Evolutionary conservation across 2,113 vertebrate species (phyloP).

Genomic region (Phaethon lepturus): DNA sequence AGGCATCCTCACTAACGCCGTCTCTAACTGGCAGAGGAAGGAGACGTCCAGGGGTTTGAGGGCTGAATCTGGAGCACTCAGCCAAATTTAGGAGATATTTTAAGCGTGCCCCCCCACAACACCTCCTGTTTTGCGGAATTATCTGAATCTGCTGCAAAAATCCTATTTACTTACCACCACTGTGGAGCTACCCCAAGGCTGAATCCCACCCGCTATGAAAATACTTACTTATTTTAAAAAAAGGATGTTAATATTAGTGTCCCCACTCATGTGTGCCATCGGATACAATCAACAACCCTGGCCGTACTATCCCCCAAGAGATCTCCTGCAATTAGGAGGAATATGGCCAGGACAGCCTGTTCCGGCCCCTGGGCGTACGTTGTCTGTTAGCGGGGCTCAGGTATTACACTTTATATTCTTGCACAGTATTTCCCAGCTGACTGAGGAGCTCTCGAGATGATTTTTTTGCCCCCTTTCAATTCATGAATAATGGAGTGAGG

Average conservation of each 20-base stretch:
- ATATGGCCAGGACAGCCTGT: background rate
- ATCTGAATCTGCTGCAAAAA: background rate
- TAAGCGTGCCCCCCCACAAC: rapidly evolving
- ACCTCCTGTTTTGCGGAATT: background rate
- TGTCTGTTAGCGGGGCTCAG: background rate
- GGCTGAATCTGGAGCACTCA: background rate
- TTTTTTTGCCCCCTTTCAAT: background rate
- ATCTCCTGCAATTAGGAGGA: background rate
- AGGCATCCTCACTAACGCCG: background rate
- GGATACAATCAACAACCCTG: background rate
- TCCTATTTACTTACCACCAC: background rate
- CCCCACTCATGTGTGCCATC: background rate
- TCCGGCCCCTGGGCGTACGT: background rate
- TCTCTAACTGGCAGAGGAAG: background rate
- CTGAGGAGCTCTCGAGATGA: background rate
- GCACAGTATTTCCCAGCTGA: background rate
- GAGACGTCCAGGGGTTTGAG: rapidly evolving
- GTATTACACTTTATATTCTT: background rate
- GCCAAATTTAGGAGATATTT: background rate
- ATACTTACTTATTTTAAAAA: background rate
- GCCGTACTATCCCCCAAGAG: background rate
- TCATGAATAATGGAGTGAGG: background rate
- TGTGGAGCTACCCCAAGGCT: background rate
- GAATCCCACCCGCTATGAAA: background rate
- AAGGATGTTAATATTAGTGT: background rate